Base-by-base conservation (phyloP, 2,113 vertebrate genomes). In the Pholis gunnellus region DNA sequence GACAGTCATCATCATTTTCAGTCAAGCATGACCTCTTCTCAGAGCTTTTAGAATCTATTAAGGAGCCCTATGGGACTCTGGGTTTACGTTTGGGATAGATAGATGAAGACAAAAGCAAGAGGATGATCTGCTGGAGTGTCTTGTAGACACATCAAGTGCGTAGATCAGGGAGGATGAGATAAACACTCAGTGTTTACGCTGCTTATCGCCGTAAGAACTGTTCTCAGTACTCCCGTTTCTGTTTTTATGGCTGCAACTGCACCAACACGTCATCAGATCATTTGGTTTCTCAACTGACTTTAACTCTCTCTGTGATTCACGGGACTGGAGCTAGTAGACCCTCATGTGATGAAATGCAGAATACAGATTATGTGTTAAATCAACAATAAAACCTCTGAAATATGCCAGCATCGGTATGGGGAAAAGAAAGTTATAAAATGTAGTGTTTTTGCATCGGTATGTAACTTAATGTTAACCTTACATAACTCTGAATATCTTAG, bases 271-370 rank as follows among this genome's bases (percentile, higher is more conserved):
- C 70, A 87, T 63, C 44, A 18, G 17, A 25, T 56, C 5, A 14
- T 52, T 56, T 66, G 78, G 13, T 70, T 78, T 75, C 74, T 66
- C 29, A 27, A 34, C 27, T 31, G 18, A 60, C 56, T 36, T 13
- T 25, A 17, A 81, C 68, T 80, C 68, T 67, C 73, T 42, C 34
- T n/a, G 9, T 78, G 82, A 85, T 27, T 81, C 84, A 84, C 7
- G 1, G 14, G 31, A 67, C 56, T 31, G 66, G 54, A 60, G 66
- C 11, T 17, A 31, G 44, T 14, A 15, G 46, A 56, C 48, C 60
- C 22, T 14, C 2, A 31, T 17, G 15, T 69, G 48, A 66, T 31
- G 5, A 52, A 50, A 79, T 67, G 38, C 15, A 34, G 38, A 8
- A 15, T 6, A 48, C 31, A 73, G 31, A 9, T 27, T 0, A 40